Conservation (phyloP, 2,888 invertebrate species). For the Hyppa rectilinea region DNA sequence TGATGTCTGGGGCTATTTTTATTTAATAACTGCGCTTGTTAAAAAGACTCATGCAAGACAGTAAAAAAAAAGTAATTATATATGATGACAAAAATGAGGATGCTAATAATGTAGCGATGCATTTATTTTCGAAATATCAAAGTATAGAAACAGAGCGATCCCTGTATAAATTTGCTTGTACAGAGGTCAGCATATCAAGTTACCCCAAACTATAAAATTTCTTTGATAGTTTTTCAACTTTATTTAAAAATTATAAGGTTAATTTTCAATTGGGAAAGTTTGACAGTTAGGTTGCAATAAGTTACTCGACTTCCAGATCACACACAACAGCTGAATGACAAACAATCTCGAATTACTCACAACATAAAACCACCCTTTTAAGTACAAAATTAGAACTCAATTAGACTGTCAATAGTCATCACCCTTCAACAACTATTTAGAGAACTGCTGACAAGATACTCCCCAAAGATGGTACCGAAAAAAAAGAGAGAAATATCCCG, state of each 20-base stretch:
- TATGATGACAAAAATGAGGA: background rate
- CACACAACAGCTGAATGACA: conserved; percentile 1
- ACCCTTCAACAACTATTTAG: conserved; percentile 67
- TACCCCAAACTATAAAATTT: too few relatives aligned
- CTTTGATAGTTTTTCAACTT: too few relatives aligned
- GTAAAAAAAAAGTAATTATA: too few relatives aligned
- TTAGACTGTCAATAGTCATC: conserved; percentile 75
- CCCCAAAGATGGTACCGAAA: conserved; percentile 23
- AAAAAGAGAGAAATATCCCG: conserved; percentile 60
- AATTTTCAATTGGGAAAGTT: too few relatives aligned
- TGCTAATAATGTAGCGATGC: too few relatives aligned
- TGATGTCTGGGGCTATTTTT: conserved; percentile 29
- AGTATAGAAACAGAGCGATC: background rate
- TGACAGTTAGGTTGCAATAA: too few relatives aligned
- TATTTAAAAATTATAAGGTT: too few relatives aligned
- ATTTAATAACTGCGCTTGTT: conserved; percentile 12
- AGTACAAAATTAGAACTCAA: conserved; percentile 77
- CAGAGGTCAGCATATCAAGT: too few relatives aligned
- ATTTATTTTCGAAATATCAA: background rate
- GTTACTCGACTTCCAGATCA: background rate
- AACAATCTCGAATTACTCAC: conserved; percentile 25
- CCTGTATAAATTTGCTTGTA: background rate
- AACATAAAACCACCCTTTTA: conserved; percentile 33
- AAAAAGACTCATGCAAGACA: background rate
- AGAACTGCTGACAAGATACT: conserved; percentile 48